A percentile compares a stretch with the other conserved stretches of the same genome.
Evolutionary conservation across 2,888 invertebrate species (phyloP).

Genomic region (Acleris literana): DNA sequence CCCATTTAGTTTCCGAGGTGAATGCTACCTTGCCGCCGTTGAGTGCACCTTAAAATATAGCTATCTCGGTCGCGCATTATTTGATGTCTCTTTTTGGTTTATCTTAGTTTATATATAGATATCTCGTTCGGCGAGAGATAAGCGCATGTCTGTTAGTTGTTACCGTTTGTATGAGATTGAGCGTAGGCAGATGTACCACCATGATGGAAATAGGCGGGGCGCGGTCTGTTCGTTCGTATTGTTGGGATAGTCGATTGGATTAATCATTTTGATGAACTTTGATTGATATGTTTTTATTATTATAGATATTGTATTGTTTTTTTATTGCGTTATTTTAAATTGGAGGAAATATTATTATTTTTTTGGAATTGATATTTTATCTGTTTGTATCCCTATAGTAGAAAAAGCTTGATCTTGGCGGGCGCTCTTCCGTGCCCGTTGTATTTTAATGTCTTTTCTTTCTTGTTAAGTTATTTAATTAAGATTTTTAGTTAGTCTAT

Average conservation of each 20-base stretch:
- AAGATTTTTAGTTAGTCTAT: too few relatives aligned
- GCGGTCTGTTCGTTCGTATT: conserved; percentile 54
- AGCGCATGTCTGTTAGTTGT: conserved; percentile 73
- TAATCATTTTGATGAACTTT: conserved; percentile 42
- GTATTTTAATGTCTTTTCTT: too few relatives aligned
- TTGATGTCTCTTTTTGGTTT: conserved; percentile 73
- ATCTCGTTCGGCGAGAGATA: conserved; percentile 78
- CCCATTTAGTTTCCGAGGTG: conserved; percentile 57
- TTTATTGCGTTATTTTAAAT: neutral
- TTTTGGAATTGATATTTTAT: too few relatives aligned
- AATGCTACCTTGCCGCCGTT: conserved; percentile 60
- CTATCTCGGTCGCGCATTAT: conserved; percentile 70
- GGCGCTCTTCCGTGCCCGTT: too few relatives aligned
- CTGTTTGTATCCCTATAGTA: too few relatives aligned
- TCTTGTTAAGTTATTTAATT: too few relatives aligned
- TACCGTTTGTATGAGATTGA: conserved; percentile 63
- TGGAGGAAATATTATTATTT: neutral
- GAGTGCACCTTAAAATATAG: conserved; percentile 72
- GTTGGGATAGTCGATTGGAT: conserved; percentile 49
- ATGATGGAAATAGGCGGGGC: conserved; percentile 81
- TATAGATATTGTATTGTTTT: neutral
- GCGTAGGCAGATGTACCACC: conserved; percentile 68
- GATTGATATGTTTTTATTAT: neutral
- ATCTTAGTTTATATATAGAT: conserved; percentile 76
- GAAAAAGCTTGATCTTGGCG: too few relatives aligned